A percentile compares a stretch with the other conserved stretches of the same genome.
Evolutionary conservation across 2,888 invertebrate genomes (phyloP).

Genomic region (Megalurothrips usitatus): DNA sequence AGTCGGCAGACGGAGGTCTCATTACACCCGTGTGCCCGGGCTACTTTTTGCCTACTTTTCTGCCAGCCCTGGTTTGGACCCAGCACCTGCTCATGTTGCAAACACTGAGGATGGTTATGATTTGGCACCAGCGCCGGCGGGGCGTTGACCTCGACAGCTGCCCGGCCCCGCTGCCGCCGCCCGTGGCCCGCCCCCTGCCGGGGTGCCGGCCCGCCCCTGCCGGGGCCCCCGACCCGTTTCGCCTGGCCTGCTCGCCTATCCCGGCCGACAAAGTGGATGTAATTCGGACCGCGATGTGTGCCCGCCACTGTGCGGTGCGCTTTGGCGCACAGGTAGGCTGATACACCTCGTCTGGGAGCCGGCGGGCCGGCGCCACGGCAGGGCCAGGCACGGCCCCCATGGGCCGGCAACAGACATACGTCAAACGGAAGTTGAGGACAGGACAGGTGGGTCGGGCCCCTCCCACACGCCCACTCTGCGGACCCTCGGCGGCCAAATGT

Average conservation of each 20-base stretch:
- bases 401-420: background rate
- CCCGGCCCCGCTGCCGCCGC: background rate
- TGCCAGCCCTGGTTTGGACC: too few relatives aligned
- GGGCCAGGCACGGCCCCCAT: background rate
- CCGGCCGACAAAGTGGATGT: constrained; percentile 4
- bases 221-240: background rate
- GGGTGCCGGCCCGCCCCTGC: background rate
- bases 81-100: too few relatives aligned
- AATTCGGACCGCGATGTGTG: background rate
- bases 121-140: background rate
- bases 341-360: background rate
- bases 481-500: background rate
- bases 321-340: background rate
- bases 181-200: background rate
- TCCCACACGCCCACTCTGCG: background rate
- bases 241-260: background rate
- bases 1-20: too few relatives aligned
- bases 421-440: constrained; percentile 22
- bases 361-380: background rate
- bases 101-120: too few relatives aligned
- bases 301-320: background rate
- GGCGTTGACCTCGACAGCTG: constrained; percentile 13
- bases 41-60: too few relatives aligned
- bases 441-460: constrained; percentile 1
- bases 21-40: too few relatives aligned